A percentile compares a stretch with the other conserved stretches of the same genome.
Evolutionary conservation across 2,888 invertebrate genomes (phyloP).

Genomic region (Protula sp.): DNA sequence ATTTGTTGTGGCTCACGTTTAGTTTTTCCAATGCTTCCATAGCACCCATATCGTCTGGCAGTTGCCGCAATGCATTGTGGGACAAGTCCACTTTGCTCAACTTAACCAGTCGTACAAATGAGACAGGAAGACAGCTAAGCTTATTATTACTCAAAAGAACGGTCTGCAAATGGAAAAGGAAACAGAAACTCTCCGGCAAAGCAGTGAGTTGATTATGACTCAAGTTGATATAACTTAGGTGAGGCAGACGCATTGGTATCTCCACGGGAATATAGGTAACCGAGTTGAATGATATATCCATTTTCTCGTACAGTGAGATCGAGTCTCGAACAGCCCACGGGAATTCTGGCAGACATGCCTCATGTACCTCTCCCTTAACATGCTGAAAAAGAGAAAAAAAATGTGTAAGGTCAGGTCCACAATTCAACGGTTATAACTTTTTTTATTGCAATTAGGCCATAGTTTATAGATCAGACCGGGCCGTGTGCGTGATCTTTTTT

Average conservation of each 20-base stretch:
- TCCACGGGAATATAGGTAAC: slow-evolving; percentile 47
- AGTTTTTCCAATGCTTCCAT: slow-evolving; percentile 44
- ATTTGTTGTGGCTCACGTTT: slow-evolving; percentile 46
- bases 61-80: slow-evolving; percentile 37
- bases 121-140: slow-evolving; percentile 38
- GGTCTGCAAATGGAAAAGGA: slow-evolving; percentile 47
- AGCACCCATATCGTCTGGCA: slow-evolving; percentile 43
- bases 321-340: slow-evolving; percentile 47
- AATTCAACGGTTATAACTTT: not conserved
- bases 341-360: slow-evolving; percentile 42
- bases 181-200: slow-evolving; percentile 48
- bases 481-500: not conserved
- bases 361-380: slow-evolving; percentile 40
- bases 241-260: slow-evolving; percentile 49
- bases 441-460: no score
- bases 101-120: slow-evolving; percentile 43
- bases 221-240: slow-evolving; percentile 45
- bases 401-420: not conserved
- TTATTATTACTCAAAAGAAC: slow-evolving; percentile 43
- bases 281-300: slow-evolving; percentile 48
- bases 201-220: slow-evolving; percentile 44
- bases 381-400: slow-evolving; percentile 34
- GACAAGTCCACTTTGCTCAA: slow-evolving; percentile 49
- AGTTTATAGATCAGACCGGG: no score
- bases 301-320: slow-evolving; percentile 47